A percentile compares a stretch with the other conserved stretches of the same genome.
Evolutionary conservation across 2,888 invertebrate genomes (phyloP).

Genomic region (Drosophila planitibia): DNA sequence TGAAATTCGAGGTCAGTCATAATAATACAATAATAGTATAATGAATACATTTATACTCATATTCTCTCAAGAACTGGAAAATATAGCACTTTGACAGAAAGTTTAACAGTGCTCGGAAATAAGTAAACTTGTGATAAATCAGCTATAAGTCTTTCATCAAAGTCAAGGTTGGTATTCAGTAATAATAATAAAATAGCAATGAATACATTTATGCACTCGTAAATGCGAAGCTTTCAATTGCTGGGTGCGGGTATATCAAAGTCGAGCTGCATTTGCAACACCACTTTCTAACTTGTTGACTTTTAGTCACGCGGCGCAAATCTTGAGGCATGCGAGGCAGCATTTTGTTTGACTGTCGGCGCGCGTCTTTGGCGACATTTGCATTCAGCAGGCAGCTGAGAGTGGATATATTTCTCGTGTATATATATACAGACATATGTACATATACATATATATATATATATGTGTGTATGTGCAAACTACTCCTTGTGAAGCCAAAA

Average conservation of each 20-base stretch:
- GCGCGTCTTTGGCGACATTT: conserved; percentile 58
- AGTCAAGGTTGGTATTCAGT: background rate
- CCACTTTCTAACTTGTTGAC: conserved; percentile 47
- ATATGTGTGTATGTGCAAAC: background rate
- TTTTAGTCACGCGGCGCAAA: conserved; percentile 20
- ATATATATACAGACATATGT: background rate
- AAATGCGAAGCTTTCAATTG: background rate
- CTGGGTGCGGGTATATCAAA: conserved; percentile 24
- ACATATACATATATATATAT: background rate
- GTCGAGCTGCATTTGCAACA: conserved; percentile 17
- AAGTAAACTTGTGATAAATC: background rate
- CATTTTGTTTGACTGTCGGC: conserved; percentile 39
- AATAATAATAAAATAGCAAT: background rate
- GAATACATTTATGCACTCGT: background rate
- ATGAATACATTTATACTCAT: background rate
- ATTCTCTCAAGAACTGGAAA: background rate
- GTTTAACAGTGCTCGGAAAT: background rate
- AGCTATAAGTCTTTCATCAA: background rate
- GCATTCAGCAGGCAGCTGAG: conserved; percentile 50
- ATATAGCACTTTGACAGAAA: background rate
- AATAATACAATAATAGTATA: background rate
- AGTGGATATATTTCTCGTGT: conserved; percentile 20
- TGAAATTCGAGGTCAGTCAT: background rate
- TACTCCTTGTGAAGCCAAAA: background rate
- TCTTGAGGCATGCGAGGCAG: conserved; percentile 26